These are phyloP conservation scores for Sphyrna mokarran DNA, from an alignment of 2,113 vertebrate genomes.

Conservation along the genomic window DNA sequence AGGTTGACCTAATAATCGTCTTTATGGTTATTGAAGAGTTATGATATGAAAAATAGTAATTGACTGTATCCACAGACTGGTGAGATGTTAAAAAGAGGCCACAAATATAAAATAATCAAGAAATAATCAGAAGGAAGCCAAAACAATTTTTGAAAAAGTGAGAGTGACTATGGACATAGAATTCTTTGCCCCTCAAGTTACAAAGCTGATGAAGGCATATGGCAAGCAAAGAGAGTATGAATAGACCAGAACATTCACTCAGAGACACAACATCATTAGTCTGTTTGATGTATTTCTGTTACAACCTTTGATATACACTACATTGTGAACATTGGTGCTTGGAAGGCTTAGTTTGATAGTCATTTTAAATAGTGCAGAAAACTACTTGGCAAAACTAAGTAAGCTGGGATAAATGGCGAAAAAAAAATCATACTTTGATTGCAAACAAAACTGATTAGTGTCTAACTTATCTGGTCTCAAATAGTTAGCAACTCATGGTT, in stretches of 20 bases:
- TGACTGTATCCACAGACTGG: not conserved
- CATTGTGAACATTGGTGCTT: no score
- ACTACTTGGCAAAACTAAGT: not conserved
- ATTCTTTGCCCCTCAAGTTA: no score
- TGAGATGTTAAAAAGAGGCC: not conserved
- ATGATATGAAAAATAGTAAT: not conserved
- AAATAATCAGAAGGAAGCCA: not conserved
- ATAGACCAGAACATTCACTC: not conserved
- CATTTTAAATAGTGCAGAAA: not conserved
- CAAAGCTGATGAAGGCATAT: not conserved
- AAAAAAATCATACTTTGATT: not conserved
- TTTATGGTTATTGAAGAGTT: not conserved
- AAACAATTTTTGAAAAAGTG: not conserved
- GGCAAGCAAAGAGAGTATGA: not conserved
- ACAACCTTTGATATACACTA: not conserved
- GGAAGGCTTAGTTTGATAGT: not conserved
- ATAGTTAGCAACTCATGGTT: not conserved
- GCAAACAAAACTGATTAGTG: not conserved
- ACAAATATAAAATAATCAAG: not conserved
- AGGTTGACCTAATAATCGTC: not conserved
- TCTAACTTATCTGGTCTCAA: not conserved
- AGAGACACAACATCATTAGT: not conserved
- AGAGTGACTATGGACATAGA: not conserved
- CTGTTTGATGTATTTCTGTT: not conserved
- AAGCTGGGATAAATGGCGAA: not conserved